phyloP scores from a whole-genome alignment of 1,140 invertebrate genomes.

The Dendrolimus kikuchii region DNA sequence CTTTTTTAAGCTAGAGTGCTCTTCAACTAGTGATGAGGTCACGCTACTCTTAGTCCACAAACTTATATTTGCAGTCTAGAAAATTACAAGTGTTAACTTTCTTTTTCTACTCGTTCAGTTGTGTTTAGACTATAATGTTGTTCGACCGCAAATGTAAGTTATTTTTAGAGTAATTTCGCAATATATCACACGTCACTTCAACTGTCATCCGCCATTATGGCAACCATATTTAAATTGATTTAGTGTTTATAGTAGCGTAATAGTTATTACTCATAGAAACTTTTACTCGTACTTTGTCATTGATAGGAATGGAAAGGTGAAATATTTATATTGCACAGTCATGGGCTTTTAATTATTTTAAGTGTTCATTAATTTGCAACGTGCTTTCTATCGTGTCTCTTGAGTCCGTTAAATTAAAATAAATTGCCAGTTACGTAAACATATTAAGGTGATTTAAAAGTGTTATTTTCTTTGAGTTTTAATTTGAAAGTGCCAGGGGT shows the following conservation, averaged over 20 bases:
- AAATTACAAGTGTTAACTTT: constrained; percentile 12
- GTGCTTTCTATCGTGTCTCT: constrained; percentile 27
- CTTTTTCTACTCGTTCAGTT: not conserved
- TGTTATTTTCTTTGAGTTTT: constrained; percentile 9
- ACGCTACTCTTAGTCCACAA: constrained; percentile 21
- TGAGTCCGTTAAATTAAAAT: constrained; percentile 12
- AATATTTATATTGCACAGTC: constrained; percentile 23
- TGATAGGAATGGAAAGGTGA: constrained; percentile 13
- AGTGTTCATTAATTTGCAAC: constrained; percentile 29
- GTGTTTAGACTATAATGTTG: not conserved
- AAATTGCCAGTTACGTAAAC: constrained; percentile 22
- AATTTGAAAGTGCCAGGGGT: not conserved
- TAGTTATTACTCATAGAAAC: constrained; percentile 8
- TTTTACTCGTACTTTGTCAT: constrained; percentile 11
- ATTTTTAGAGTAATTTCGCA: constrained; percentile 15
- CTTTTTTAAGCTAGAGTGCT: constrained; percentile 24
- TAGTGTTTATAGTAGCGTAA: constrained; percentile 22
- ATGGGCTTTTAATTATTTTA: constrained; percentile 36
- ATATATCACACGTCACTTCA: constrained; percentile 27
- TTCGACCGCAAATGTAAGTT: constrained; percentile 12
- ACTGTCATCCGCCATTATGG: constrained; percentile 15
- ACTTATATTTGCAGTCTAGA: constrained; percentile 16
- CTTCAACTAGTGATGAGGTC: constrained; percentile 29
- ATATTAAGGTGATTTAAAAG: constrained; percentile 19
- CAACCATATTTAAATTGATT: constrained; percentile 20